Percentiles rank a stretch among this genome's conserved stretches.
These are phyloP conservation scores for Gibbula magus DNA, from an alignment of 2,888 invertebrate species.

Conservation along the genomic window DNA sequence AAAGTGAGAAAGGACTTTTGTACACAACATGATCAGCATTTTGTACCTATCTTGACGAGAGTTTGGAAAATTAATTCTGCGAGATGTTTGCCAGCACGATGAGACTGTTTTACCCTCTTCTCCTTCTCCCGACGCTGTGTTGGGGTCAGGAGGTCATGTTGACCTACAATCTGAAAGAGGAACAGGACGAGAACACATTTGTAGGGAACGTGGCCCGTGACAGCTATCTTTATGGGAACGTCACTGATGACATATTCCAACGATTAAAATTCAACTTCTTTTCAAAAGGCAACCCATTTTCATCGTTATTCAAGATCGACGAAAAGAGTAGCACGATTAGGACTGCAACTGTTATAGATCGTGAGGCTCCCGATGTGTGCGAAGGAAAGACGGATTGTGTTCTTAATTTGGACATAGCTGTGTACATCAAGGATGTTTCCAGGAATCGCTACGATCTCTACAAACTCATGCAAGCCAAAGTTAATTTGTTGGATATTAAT, in stretches of 20 bases:
- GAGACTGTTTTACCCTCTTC: background rate
- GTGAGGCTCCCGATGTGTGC: constrained; percentile 52
- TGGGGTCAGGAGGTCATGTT: constrained; percentile 29
- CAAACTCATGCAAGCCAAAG: constrained; percentile 45
- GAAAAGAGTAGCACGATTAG: constrained; percentile 54
- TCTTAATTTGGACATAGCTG: constrained; percentile 52
- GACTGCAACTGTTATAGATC: constrained; percentile 53
- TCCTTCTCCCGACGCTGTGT: constrained; percentile 3
- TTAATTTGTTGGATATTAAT: constrained; percentile 58
- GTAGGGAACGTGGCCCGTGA: constrained; percentile 62
- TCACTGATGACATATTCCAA: constrained; percentile 52
- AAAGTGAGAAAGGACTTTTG: background rate
- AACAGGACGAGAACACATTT: constrained; percentile 33
- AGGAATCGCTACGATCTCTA: constrained; percentile 41
- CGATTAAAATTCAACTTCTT: constrained; percentile 62
- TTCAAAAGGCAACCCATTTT: constrained; percentile 51
- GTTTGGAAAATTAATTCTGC: background rate
- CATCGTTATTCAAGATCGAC: constrained; percentile 56
- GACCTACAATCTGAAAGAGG: constrained; percentile 38
- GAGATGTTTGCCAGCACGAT: background rate
- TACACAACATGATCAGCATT: background rate
- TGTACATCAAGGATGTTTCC: constrained; percentile 32
- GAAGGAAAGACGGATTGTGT: constrained; percentile 41
- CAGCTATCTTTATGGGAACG: constrained; percentile 57
- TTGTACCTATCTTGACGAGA: background rate